Evolutionary conservation across 1,140 invertebrate species (phyloP), one percentile per base, ranked within the genome.

Genomic region (Goniozus legneri): DNA sequence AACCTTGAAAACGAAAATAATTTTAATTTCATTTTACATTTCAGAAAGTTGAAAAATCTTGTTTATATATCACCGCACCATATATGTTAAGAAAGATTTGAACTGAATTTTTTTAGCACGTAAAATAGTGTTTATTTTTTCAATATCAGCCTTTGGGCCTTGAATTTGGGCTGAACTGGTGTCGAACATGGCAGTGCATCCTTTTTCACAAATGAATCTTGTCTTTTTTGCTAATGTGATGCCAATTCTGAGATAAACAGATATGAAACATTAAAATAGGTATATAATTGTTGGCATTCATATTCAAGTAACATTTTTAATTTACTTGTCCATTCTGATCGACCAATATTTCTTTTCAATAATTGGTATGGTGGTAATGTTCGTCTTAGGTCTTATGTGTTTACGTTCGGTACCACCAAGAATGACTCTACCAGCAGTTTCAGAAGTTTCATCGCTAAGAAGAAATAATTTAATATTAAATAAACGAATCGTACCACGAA

Each of bases 161-260:
- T 82, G 81, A 52, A 94, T 85, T 1, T 87, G 76, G 46, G 84
- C 88, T 16, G 86, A 88, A 22, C 88, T 89, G 16, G 89, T 91
- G 67, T 94, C 91, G 41, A 87, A 84, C 60, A 89, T 87, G n/a
- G 86, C 88, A 57, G 24, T 6, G 10, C 24, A 27, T 27, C 24
- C 24, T 6, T 10, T 10, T 27, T 27, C 10, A 10, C 24, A 27
- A 10, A 27, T 6, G 4, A 27, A n/a, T n/a, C n/a, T n/a, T n/a
- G n/a, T n/a, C n/a, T n/a, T n/a, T n/a, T n/a, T n/a, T n/a, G n/a
- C n/a, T n/a, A n/a, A n/a, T n/a, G n/a, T n/a, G n/a, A n/a, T n/a
- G n/a, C n/a, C n/a, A n/a, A n/a, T n/a, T n/a, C n/a, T n/a, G n/a
- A n/a, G n/a, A n/a, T n/a, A n/a, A n/a, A n/a, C n/a, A n/a, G n/a